Evolutionary conservation across 2,888 invertebrate genomes (phyloP).

Genomic region (Nebria brevicollis): DNA sequence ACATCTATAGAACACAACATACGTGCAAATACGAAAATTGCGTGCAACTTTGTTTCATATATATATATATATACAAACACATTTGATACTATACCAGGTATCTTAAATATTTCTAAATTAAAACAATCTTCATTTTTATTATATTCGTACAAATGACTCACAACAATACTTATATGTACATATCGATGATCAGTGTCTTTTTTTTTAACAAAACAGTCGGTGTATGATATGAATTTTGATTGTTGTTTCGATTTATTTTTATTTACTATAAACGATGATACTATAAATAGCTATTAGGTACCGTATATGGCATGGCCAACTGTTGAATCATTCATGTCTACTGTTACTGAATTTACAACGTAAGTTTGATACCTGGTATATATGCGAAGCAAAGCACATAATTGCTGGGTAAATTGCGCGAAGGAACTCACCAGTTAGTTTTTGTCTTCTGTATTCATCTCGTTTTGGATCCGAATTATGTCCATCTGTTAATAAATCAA

Average conservation of each 20-base stretch:
- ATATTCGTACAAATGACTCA: neutral
- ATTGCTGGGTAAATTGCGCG: slow-evolving; percentile 14
- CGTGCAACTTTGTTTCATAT: neutral
- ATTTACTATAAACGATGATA: neutral
- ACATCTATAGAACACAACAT: slow-evolving; percentile 28
- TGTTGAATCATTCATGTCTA: no score
- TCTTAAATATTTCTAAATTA: neutral
- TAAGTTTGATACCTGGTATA: slow-evolving; percentile 9
- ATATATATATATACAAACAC: neutral
- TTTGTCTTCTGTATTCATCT: slow-evolving; percentile 58
- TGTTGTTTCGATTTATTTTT: neutral
- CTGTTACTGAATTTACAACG: neutral
- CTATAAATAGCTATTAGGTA: neutral
- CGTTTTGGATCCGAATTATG: slow-evolving; percentile 27
- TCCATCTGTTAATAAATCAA: slow-evolving; percentile 44
- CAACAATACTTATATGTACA: neutral
- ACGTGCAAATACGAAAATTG: slow-evolving; percentile 6
- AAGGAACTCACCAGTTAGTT: slow-evolving; percentile 57
- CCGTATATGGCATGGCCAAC: no score
- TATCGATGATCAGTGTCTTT: neutral
- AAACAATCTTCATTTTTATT: no score
- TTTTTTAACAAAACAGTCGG: neutral
- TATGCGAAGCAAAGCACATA: slow-evolving; percentile 21
- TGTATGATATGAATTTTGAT: neutral
- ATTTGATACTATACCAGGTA: neutral